Percentiles rank a stretch among this genome's conserved stretches.
Evolutionary conservation across 35 echinoderm and acorn worm species (phyloP).

Genomic region (Stichopus chloronotus): DNA sequence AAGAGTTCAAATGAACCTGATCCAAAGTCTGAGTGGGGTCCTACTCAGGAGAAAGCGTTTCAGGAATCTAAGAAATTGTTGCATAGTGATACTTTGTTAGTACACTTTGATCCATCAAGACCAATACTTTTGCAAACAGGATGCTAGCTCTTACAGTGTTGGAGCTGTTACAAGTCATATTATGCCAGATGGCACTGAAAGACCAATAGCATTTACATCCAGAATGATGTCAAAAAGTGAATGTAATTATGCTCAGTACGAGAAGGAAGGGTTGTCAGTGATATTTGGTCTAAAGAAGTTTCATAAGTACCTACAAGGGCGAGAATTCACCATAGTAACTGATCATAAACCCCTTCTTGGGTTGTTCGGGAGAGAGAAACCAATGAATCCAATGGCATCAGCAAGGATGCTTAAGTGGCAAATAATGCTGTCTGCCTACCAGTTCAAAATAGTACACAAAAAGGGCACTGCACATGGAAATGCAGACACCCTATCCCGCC

Average conservation of each 20-base stretch:
- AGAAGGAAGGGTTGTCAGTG: conserved; percentile 65
- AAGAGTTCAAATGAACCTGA: neutral
- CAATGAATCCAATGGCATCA: conserved; percentile 69
- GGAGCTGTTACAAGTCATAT: conserved; percentile 67
- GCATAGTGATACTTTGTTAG: conserved; percentile 57
- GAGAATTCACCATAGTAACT: conserved; percentile 68
- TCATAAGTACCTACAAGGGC: conserved; percentile 69
- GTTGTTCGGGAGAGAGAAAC: conserved; percentile 53
- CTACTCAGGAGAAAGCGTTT: conserved; percentile 50
- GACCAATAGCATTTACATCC: conserved; percentile 62
- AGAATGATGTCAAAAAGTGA: conserved; percentile 54
- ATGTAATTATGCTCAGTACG: conserved; percentile 76
- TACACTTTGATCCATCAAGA: conserved; percentile 60
- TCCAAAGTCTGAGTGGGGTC: conserved; percentile 30
- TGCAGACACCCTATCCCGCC: conserved; percentile 55
- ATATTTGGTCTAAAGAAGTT: conserved; percentile 76
- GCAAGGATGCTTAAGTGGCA: conserved; percentile 64
- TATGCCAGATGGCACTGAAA: conserved; percentile 47
- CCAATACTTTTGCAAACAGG: conserved; percentile 58
- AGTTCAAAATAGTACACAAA: too few species aligned
- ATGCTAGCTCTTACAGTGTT: conserved; percentile 75
- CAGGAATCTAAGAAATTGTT: conserved; percentile 59
- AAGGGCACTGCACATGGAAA: conserved; percentile 52
- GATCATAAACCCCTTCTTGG: conserved; percentile 73
- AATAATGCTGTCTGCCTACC: too few species aligned